Evolutionary conservation across 2,888 invertebrate species (phyloP).

Genomic region (Cotesia congregata): DNA sequence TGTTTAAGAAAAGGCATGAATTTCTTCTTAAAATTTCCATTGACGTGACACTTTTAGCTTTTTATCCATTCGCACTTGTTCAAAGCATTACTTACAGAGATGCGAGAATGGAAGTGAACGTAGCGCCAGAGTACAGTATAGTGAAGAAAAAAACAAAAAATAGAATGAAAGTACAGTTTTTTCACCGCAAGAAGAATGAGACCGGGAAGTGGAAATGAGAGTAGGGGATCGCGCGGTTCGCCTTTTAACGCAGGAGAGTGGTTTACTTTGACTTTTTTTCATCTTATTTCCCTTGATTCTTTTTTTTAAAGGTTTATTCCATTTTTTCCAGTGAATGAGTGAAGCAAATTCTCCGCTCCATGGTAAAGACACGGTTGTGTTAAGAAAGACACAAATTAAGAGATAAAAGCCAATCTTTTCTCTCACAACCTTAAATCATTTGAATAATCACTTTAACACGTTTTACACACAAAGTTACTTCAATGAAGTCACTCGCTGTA

Average conservation of each 20-base stretch:
- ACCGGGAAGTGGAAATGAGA: slow-evolving; percentile 31
- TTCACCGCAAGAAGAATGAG: slow-evolving; percentile 33
- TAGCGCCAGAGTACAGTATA: background rate
- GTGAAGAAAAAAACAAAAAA: slow-evolving; percentile 22
- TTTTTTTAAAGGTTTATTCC: background rate
- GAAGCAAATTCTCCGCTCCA: background rate
- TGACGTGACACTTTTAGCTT: slow-evolving; percentile 32
- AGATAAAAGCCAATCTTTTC: slow-evolving; percentile 10
- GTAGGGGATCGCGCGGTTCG: slow-evolving; percentile 25
- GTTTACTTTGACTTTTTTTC: slow-evolving; percentile 24
- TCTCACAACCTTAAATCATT: slow-evolving; percentile 18
- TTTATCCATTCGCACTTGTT: slow-evolving; percentile 32
- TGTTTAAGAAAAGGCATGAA: background rate
- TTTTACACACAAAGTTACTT: background rate
- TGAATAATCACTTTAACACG: background rate
- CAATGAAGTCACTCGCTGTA: background rate
- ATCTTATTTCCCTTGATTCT: background rate
- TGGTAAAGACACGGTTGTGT: background rate
- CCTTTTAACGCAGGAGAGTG: slow-evolving; percentile 33
- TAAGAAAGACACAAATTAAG: slow-evolving; percentile 23
- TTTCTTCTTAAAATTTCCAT: background rate
- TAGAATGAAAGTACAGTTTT: slow-evolving; percentile 19
- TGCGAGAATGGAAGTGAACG: slow-evolving; percentile 12
- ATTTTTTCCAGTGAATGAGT: slow-evolving; percentile 14
- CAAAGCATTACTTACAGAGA: slow-evolving; percentile 32